These are phyloP conservation scores for Agrochola lota DNA, from an alignment of 2,888 invertebrate genomes.

Conservation along the genomic window DNA sequence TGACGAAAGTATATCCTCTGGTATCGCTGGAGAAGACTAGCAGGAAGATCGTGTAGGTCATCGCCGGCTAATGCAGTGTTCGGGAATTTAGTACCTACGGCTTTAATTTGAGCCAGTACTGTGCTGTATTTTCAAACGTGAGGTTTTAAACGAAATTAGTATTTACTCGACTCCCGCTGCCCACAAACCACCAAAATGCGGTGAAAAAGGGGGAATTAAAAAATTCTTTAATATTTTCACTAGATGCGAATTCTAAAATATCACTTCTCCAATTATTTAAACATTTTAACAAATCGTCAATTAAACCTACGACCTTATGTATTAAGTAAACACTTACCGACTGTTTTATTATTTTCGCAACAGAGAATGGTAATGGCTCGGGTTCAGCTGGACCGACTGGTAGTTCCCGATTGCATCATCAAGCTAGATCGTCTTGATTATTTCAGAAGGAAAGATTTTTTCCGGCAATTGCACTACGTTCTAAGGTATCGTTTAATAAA, in stretches of 20 bases:
- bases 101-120: not conserved
- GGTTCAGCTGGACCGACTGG: conserved; percentile 80
- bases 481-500: conserved; percentile 76
- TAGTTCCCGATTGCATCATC: conserved; percentile 81
- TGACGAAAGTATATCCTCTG: not conserved
- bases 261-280: not conserved
- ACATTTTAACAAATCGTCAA: not conserved
- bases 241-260: not conserved
- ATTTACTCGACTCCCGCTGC: not conserved
- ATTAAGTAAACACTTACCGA: not conserved
- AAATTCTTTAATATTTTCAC: too few species aligned
- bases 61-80: not conserved
- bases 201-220: not conserved
- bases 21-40: not conserved
- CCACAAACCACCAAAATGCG: not conserved
- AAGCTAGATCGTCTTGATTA: conserved; percentile 80
- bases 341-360: conserved; percentile 28
- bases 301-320: not conserved
- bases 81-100: not conserved
- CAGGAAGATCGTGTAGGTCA: not conserved
- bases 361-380: conserved; percentile 80
- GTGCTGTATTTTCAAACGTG: not conserved
- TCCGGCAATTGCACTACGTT: conserved; percentile 76
- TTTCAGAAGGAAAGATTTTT: conserved; percentile 80
- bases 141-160: not conserved